Base-by-base conservation (phyloP, 2,113 vertebrate genomes). In the Halcyon malimbica region DNA sequence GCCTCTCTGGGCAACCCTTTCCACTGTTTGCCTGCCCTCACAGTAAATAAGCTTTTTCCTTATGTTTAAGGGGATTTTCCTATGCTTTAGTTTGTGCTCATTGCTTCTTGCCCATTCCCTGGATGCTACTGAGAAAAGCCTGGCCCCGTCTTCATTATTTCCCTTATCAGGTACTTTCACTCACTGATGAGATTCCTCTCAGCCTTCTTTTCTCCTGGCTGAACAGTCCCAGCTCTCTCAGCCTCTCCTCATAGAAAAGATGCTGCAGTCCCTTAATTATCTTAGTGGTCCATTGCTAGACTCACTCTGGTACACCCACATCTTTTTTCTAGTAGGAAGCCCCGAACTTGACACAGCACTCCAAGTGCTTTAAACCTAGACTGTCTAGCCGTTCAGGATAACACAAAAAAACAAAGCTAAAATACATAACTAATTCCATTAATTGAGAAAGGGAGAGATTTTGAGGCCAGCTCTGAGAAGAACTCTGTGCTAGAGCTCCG, bases 151-250 rank as follows among this genome's bases (percentile, higher is more conserved):
- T 48, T 60, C 42, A 46, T 75, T 77, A n/a, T 6, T 88, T 64
- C 10, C 16, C 8, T 20, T 21, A 78, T 24, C 28, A 68, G 21
- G 13, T 46, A 59, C 56, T 76, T 83, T 11, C 9, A 71, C 1
- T 2, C 9, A 46, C 3, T 71, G n/a, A 53, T 19, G 17, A 74
- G 11, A 24, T 17, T 29, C 5, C 19, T 28, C 6, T 0, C 0
- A n/a, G 13, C n/a, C 7, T 17, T 53, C 28, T 65, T 17, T 29
- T 65, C 64, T 57, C 18, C 20, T 60, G 23, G 6, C 39, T 83
- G 33, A 95, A 80, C 0, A 16, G 16, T 25, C 16, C 7, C 14
- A 73, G 33, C 7, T 64, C 44, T 60, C 19, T 74, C 53, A 74
- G 24, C 13, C 19, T 59, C 39, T 77, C 17, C 21, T 56, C n/a